Evolutionary conservation across 2,113 vertebrate species (phyloP).

Genomic region (Bombycilla garrulus): DNA sequence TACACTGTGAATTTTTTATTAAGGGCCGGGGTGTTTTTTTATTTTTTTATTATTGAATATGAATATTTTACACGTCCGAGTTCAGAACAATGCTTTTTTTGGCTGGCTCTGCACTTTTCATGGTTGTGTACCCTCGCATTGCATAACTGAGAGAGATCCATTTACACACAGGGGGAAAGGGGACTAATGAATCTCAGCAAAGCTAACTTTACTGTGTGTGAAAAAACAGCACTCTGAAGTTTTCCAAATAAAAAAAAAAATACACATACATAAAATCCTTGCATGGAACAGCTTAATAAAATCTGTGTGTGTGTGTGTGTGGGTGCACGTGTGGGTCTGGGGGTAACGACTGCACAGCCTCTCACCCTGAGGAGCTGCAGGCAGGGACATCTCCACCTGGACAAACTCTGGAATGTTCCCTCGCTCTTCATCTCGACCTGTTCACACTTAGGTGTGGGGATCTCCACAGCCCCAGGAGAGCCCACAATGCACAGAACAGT

Average conservation of each 20-base stretch:
- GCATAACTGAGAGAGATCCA: slow-evolving; percentile 72
- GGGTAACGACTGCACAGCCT: not conserved
- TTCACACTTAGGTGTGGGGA: rapidly evolving
- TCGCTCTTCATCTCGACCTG: not conserved
- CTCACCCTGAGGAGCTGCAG: not conserved
- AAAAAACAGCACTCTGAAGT: slow-evolving; percentile 47
- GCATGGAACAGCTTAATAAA: slow-evolving; percentile 23
- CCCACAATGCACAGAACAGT: too few relatives aligned
- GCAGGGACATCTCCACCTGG: not conserved
- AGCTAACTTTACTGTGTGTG: slow-evolving; percentile 56
- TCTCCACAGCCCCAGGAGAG: too few relatives aligned
- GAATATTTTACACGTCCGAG: slow-evolving; percentile 66
- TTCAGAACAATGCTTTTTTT: slow-evolving; percentile 71
- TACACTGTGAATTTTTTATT: slow-evolving; percentile 46
- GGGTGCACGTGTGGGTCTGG: not conserved
- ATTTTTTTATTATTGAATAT: slow-evolving; percentile 54
- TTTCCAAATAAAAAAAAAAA: slow-evolving; percentile 61
- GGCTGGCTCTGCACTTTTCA: slow-evolving; percentile 67
- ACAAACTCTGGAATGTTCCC: not conserved
- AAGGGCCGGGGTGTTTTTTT: not conserved
- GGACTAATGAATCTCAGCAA: slow-evolving; percentile 59
- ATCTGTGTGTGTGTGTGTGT: not conserved
- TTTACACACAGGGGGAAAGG: slow-evolving; percentile 66
- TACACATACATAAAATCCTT: not conserved
- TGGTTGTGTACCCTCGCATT: slow-evolving; percentile 58